These are phyloP conservation scores for Elgaria multicarinata DNA, from an alignment of 2,113 vertebrate genomes.

Conservation along the genomic window DNA sequence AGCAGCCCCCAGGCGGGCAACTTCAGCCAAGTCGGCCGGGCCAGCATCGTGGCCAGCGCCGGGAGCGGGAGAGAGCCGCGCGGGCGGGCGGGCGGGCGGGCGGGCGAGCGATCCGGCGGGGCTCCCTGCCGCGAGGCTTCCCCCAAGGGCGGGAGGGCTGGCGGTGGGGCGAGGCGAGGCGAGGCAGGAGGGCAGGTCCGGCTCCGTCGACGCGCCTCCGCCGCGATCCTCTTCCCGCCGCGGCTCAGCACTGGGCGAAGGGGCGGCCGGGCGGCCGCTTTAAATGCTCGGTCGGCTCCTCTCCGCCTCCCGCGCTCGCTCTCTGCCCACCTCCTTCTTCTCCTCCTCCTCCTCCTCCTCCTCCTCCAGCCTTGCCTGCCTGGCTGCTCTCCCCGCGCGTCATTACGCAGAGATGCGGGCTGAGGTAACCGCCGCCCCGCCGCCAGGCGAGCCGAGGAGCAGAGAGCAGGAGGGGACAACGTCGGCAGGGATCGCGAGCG, in stretches of 20 bases:
- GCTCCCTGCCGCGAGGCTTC: slow-evolving; percentile 38
- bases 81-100: no score
- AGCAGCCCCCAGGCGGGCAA: slow-evolving; percentile 78
- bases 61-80: background rate
- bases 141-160: background rate
- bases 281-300: slow-evolving; percentile 73
- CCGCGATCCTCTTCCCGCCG: slow-evolving; percentile 39
- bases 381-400: slow-evolving; percentile 59
- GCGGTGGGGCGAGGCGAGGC: background rate
- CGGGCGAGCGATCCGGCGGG: slow-evolving; percentile 13
- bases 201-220: slow-evolving; percentile 43
- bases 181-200: background rate
- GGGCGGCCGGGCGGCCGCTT: slow-evolving; percentile 72
- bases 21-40: slow-evolving; percentile 72
- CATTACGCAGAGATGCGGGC: slow-evolving; percentile 76
- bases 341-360: slow-evolving; percentile 30
- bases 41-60: slow-evolving; percentile 34
- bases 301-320: slow-evolving; percentile 59
- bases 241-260: slow-evolving; percentile 67
- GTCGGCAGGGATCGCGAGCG: background rate
- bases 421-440: slow-evolving; percentile 37
- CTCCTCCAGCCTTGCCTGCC: slow-evolving; percentile 30
- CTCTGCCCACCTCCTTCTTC: slow-evolving; percentile 10
- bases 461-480: background rate
- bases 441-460: background rate